phyloP scores from a whole-genome alignment of 2,797 vertebrate genomes.

The Schizothorax lantsangensis region DNA sequence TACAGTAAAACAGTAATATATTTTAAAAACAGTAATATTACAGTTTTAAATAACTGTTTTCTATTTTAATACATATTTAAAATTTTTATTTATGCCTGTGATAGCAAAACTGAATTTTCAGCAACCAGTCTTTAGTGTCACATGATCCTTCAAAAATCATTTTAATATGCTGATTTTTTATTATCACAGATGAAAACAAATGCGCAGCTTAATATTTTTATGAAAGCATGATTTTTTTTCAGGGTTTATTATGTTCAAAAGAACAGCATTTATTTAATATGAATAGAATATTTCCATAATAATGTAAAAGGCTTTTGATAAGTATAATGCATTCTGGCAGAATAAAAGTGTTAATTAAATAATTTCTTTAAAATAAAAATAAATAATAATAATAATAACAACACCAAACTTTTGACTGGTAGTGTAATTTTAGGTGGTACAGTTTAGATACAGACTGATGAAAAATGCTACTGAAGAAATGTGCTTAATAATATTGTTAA shows the following conservation, averaged over 20 bases:
- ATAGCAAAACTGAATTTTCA: background rate
- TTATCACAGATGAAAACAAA: too few species aligned
- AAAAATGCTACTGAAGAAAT: background rate
- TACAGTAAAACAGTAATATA: background rate
- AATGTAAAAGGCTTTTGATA: background rate
- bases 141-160: background rate
- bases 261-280: too few species aligned
- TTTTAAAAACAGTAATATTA: background rate
- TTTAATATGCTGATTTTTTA: background rate
- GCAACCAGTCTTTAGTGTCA: background rate
- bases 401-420: too few species aligned
- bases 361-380: too few species aligned
- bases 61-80: background rate
- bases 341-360: too few species aligned
- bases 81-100: background rate
- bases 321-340: background rate
- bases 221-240: background rate
- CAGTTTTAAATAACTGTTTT: background rate
- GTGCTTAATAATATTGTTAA: background rate
- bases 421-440: background rate
- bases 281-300: too few species aligned
- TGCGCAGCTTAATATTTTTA: background rate
- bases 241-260: too few species aligned
- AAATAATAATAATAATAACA: too few species aligned
- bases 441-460: background rate